Conservation (phyloP, 2,888 invertebrate genomes). For the Cerceris ruficornis region DNA sequence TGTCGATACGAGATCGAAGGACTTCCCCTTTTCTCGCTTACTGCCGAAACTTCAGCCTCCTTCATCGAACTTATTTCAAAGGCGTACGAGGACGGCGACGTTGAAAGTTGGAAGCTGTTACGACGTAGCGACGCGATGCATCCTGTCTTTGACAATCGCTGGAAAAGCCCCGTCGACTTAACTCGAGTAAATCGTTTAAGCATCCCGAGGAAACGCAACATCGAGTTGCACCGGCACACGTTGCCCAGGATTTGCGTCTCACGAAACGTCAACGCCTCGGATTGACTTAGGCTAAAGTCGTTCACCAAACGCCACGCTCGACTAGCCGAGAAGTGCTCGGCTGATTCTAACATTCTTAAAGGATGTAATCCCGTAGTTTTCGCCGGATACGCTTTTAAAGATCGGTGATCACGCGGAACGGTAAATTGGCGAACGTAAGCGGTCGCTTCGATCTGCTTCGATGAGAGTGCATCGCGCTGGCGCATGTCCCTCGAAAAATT, state of each 20-base stretch:
- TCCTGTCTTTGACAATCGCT: constrained; percentile 11
- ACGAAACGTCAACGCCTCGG: background rate
- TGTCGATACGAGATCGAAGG: background rate
- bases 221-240: background rate
- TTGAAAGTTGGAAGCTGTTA: constrained; percentile 9
- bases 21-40: background rate
- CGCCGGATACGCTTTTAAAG: no score
- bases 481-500: no score
- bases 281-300: constrained; percentile 15
- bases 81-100: constrained; percentile 2
- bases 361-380: background rate
- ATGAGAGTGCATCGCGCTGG: no score
- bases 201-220: background rate
- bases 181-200: constrained; percentile 16
- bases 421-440: no score
- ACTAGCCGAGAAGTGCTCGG: background rate
- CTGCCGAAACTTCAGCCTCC: constrained; percentile 21
- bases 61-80: constrained; percentile 24
- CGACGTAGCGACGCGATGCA: background rate
- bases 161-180: background rate
- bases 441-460: no score
- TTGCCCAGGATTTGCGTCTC: background rate
- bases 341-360: background rate
- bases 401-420: no score
- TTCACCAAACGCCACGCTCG: constrained; percentile 1